A percentile compares a stretch with the other conserved stretches of the same genome.
These are phyloP conservation scores for Sympetrum striolatum DNA, from an alignment of 2,888 invertebrate species.

Conservation along the genomic window DNA sequence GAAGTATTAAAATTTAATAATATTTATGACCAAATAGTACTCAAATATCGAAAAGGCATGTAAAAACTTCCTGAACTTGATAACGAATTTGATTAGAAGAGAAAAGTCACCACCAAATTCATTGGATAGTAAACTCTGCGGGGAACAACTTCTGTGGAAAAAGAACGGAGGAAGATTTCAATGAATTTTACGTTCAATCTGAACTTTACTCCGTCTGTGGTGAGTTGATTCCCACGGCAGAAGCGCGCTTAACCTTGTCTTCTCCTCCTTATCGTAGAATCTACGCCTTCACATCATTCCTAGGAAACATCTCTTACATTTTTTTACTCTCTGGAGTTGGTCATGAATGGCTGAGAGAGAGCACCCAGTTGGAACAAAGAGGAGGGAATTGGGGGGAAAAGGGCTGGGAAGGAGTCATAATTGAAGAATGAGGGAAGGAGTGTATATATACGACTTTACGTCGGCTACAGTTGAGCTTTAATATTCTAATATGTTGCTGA, in stretches of 20 bases:
- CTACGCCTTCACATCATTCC: not conserved
- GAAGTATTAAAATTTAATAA: too few relatives aligned
- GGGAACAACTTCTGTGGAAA: not conserved
- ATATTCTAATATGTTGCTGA: too few relatives aligned
- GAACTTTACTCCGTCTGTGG: not conserved
- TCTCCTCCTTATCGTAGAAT: not conserved
- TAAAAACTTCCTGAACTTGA: too few relatives aligned
- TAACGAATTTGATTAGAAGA: too few relatives aligned
- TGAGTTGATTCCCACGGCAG: not conserved
- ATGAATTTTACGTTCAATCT: not conserved
- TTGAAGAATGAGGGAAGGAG: too few relatives aligned
- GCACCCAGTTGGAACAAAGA: not conserved
- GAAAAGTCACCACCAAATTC: too few relatives aligned
- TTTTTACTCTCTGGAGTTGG: not conserved
- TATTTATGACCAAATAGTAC: too few relatives aligned
- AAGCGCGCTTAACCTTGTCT: not conserved
- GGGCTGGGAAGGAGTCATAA: too few relatives aligned
- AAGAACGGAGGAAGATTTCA: not conserved
- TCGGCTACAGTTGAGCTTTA: too few relatives aligned
- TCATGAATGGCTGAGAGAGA: not conserved
- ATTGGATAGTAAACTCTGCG: too few relatives aligned
- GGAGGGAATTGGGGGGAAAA: not conserved
- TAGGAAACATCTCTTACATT: not conserved
- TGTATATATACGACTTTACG: too few relatives aligned
- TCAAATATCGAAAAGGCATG: too few relatives aligned